phyloP scores from a whole-genome alignment of 2,113 vertebrate genomes.

The Meleagris gallopavo region DNA sequence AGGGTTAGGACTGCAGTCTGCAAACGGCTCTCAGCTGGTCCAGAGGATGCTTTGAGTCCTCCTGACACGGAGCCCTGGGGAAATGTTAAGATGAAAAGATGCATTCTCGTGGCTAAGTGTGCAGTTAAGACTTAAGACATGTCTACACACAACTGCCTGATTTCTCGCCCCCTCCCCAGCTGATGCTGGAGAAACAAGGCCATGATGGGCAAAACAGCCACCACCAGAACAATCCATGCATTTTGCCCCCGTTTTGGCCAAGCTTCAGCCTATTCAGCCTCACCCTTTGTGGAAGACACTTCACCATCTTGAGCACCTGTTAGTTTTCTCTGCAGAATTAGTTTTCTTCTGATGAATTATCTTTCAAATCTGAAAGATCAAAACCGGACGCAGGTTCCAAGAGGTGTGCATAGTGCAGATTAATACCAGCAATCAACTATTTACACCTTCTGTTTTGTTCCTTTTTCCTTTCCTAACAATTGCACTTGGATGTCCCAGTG shows the following conservation, averaged over 20 bases:
- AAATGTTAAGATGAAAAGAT: neutral
- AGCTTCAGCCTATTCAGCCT: neutral
- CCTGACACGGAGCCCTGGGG: neutral
- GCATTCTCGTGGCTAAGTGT: too few species aligned
- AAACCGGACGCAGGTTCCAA: too few species aligned
- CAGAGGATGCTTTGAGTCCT: neutral
- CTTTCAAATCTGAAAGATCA: neutral
- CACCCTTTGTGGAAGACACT: fast-evolving
- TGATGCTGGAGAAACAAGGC: too few species aligned
- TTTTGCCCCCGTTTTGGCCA: too few species aligned
- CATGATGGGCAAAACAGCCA: too few species aligned
- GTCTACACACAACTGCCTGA: too few species aligned
- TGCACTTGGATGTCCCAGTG: neutral
- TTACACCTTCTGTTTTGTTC: neutral
- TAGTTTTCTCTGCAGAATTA: neutral
- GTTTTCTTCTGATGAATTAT: too few species aligned
- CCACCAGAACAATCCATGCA: too few species aligned
- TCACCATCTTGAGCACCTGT: neutral
- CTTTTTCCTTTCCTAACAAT: neutral
- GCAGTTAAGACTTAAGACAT: neutral
- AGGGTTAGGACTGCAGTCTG: too few species aligned
- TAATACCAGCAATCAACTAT: too few species aligned
- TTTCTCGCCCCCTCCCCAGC: too few species aligned
- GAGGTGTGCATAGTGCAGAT: neutral
- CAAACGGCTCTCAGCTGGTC: too few species aligned